Percentiles rank a stretch among this genome's conserved stretches.
These are phyloP conservation scores for Pammene fasciana DNA, from an alignment of 2,888 invertebrate genomes.

Conservation along the genomic window DNA sequence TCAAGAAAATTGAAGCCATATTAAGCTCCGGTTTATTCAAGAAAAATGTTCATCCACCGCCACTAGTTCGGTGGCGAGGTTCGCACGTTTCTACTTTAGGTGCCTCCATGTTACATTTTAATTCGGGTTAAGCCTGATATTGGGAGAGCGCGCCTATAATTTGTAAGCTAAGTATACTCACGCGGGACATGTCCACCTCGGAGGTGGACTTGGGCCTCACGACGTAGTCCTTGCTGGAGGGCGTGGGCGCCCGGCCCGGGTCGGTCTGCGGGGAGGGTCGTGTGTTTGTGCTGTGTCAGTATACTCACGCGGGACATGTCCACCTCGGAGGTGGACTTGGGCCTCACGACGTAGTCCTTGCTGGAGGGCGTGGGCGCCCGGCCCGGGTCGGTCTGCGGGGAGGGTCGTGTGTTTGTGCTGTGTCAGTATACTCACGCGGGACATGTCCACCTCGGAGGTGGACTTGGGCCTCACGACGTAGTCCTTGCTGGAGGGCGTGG, in stretches of 20 bases:
- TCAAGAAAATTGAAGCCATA: too few relatives aligned
- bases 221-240: slow-evolving; percentile 98
- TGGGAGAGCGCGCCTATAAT: too few relatives aligned
- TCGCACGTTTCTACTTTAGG: too few relatives aligned
- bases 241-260: slow-evolving; percentile 96
- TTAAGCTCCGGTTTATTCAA: too few relatives aligned
- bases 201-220: slow-evolving; percentile 95
- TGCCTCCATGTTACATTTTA: too few relatives aligned
- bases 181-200: slow-evolving; percentile 93
- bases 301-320: slow-evolving; percentile 90
- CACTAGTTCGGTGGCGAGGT: too few relatives aligned
- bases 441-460: slow-evolving; percentile 94
- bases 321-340: slow-evolving; percentile 94
- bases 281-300: too few relatives aligned
- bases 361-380: slow-evolving; percentile 97
- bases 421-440: slow-evolving; percentile 81
- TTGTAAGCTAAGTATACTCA: slow-evolving; percentile 65
- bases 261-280: slow-evolving; percentile 88
- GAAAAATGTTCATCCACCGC: too few relatives aligned
- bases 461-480: slow-evolving; percentile 97
- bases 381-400: slow-evolving; percentile 91
- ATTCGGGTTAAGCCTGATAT: too few relatives aligned
- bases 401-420: too few relatives aligned
- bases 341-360: slow-evolving; percentile 98
- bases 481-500: slow-evolving; percentile 97